Evolutionary conservation across 2,113 vertebrate species (phyloP).

Genomic region (Oncorhynchus gorbuscha): DNA sequence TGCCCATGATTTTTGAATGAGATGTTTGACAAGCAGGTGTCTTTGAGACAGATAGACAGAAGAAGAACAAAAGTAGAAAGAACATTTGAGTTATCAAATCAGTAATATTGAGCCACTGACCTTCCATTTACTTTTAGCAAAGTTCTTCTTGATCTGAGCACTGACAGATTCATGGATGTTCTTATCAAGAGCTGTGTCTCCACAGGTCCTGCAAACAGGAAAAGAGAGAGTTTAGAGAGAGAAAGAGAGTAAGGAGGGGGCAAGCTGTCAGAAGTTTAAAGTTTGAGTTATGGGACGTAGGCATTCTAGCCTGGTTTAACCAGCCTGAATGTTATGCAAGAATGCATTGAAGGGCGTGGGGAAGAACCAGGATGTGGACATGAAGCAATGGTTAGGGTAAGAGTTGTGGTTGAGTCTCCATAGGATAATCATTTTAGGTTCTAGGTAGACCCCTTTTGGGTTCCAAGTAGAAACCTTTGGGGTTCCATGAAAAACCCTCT

Average conservation of each 20-base stretch:
- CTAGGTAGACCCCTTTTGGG: no score
- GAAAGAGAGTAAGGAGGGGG: neutral
- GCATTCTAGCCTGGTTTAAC: no score
- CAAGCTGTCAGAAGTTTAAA: neutral
- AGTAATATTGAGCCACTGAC: slow-evolving; percentile 69
- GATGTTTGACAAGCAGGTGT: no score
- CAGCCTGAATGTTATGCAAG: neutral
- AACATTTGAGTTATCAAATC: neutral
- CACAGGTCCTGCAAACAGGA: slow-evolving; percentile 83
- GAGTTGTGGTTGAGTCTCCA: no score
- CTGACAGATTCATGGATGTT: slow-evolving; percentile 98
- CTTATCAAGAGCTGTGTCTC: slow-evolving; percentile 94
- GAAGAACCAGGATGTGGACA: no score
- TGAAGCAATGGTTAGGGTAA: no score
- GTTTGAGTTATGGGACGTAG: neutral
- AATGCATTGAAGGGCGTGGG: neutral
- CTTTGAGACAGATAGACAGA: no score
- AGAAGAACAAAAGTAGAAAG: neutral
- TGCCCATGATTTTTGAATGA: no score
- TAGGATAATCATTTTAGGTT: no score
- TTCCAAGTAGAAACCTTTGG: no score
- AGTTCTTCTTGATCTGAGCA: slow-evolving; percentile 97
- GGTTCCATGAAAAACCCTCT: no score
- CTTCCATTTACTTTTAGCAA: slow-evolving; percentile 99
- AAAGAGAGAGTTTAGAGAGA: neutral